Base-by-base conservation (phyloP, 1,140 invertebrate species). In the Cydia fagiglandana region DNA sequence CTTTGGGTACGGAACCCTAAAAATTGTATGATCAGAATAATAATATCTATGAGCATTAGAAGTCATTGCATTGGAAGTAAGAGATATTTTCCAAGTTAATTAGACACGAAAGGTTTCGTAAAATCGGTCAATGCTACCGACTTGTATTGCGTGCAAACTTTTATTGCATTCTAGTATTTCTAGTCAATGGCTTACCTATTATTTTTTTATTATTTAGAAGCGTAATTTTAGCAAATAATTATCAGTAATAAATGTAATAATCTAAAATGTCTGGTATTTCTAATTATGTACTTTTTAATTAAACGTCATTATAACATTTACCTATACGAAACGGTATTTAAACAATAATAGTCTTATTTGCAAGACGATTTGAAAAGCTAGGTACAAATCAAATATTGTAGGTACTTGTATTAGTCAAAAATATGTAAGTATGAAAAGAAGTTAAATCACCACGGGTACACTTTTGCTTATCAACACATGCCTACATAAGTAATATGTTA, bases 101-200 rank as follows among this genome's bases (percentile, higher is more conserved):
- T 6, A 53, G 20, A 20, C 56, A 61, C 56, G 56, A 61, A 61
- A 20, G 56, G 56, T 61, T 20, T 12, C 2, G 56, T 24, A 9
- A 61, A 61, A 61, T 61, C 56, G 56, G 56, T 61, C 56, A 61
- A 61, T 56, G 53, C 53, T 56, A 56, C 53, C 53, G n/a, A 17
- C 53, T 41, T 7, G 7, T 9, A 9, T 61, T 24, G 56, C 56
- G 20, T 61, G 56, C 56, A 61, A n/a, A 20, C 56, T 61, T 61
- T 61, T 61, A 24, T 24, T 9, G 56, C n/a, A 56, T 17, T 41
- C 38, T 41, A 41, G 9, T 10, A 41, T 41, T 7, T 61, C 20
- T 61, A 24, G 56, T 24, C 56, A 61, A 61, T 61, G 10, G 20
- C 56, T 5, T 53, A 53, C 50, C 15, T 53, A 53, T n/a, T 17